Evolutionary conservation across 2,888 invertebrate species (phyloP).

Genomic region (Trichopria drosophilae): DNA sequence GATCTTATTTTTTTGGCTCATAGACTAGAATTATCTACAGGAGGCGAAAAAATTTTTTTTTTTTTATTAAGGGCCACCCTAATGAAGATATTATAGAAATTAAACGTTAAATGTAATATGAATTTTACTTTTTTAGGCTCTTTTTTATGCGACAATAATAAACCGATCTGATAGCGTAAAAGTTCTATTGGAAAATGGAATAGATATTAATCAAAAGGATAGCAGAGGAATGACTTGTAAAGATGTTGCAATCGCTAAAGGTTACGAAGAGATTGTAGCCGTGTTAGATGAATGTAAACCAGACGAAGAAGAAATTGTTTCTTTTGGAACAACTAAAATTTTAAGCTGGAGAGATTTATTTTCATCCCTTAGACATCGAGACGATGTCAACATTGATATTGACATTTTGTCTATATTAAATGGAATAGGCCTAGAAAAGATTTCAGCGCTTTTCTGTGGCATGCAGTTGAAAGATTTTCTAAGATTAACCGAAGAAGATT

Average conservation of each 20-base stretch:
- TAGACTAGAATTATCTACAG: too few species aligned
- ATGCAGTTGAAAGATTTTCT: conserved; percentile 65
- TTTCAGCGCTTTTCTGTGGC: conserved; percentile 59
- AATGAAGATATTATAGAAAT: too few species aligned
- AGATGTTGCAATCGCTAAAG: conserved; percentile 63
- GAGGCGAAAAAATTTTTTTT: too few species aligned
- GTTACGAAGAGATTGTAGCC: conserved; percentile 59
- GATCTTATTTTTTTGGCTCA: too few species aligned
- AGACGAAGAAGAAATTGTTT: too few species aligned
- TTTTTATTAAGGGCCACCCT: too few species aligned
- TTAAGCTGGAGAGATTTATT: conserved; percentile 64
- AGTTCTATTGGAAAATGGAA: conserved; percentile 62
- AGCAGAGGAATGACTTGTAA: conserved; percentile 60
- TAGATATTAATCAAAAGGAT: conserved; percentile 61
- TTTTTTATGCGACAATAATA: conserved; percentile 66
- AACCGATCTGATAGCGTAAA: conserved; percentile 63
- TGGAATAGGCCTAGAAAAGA: conserved; percentile 64
- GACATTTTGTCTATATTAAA: conserved; percentile 64
- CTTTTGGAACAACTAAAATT: too few species aligned
- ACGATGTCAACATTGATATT: conserved; percentile 34
- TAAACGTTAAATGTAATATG: too few species aligned
- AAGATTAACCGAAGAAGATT: conserved; percentile 63
- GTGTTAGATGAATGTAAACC: too few species aligned
- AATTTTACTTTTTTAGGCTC: too few species aligned
- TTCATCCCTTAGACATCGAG: conserved; percentile 50